Evolutionary conservation across 2,797 vertebrate genomes (phyloP).

Genomic region (Clarias pachynema): DNA sequence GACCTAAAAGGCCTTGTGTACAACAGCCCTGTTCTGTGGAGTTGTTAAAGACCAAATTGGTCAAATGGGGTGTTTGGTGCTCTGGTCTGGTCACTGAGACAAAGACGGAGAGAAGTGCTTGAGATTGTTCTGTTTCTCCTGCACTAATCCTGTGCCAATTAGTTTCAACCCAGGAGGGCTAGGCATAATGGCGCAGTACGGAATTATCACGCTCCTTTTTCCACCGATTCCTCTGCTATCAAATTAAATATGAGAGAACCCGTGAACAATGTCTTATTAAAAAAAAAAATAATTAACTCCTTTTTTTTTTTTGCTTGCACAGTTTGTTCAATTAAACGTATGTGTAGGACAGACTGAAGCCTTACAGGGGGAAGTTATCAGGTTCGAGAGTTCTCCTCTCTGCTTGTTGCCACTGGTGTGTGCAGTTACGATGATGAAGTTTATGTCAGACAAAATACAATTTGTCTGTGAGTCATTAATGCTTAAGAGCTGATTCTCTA

Average conservation of each 20-base stretch:
- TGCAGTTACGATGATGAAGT: conserved; percentile 24
- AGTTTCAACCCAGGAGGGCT: conserved; percentile 75
- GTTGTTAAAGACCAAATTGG: conserved; percentile 43
- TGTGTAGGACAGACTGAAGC: conserved; percentile 45
- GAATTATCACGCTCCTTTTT: conserved; percentile 58
- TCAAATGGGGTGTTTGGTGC: conserved; percentile 32
- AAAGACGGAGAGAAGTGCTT: conserved; percentile 47
- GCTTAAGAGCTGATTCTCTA: background rate
- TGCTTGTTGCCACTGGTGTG: background rate
- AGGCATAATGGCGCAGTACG: conserved; percentile 56
- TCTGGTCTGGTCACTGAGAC: conserved; percentile 53
- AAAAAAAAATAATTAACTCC: conserved; percentile 51
- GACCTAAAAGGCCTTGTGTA: background rate
- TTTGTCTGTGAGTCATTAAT: background rate
- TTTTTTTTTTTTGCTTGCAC: conserved; percentile 42
- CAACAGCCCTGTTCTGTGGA: background rate
- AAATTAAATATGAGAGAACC: conserved; percentile 62
- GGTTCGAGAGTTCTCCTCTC: conserved; percentile 31
- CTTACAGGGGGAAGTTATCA: conserved; percentile 1
- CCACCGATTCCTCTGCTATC: conserved; percentile 53
- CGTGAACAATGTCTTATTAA: conserved; percentile 64
- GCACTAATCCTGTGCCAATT: conserved; percentile 80
- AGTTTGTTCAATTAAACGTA: conserved; percentile 57
- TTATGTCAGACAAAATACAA: conserved; percentile 1
- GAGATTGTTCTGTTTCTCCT: conserved; percentile 66